Base-by-base conservation (phyloP, 2,113 vertebrate genomes). In the Platysternon megacephalum region DNA sequence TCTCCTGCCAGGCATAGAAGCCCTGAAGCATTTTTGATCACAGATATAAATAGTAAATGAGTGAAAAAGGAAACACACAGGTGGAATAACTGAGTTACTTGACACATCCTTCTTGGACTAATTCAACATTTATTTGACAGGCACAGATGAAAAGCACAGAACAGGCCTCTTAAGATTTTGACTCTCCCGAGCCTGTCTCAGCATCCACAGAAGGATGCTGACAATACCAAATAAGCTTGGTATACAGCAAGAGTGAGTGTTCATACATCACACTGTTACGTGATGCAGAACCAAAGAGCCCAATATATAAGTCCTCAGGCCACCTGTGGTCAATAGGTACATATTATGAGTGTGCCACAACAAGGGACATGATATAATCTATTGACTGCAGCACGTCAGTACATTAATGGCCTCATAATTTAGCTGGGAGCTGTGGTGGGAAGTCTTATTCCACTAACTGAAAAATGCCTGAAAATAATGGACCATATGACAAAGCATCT, bases 401-500 rank as follows among this genome's bases (percentile, higher is more conserved):
- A 3, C 13, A 12, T 68, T 6, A 56, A 76, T 11, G 85, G 28
- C 56, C 28, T 79, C 80, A 16, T 65, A 83, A 93, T 42, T 79
- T 84, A 68, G 39, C 35, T 78, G 17, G 58, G 68, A 11, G 9
- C 6, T 26, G 58, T 44, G 48, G 29, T n/a, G 29, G 13, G 24
- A 39, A 74, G 17, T 5, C 17, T 61, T 35, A 32, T 26, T 86
- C 53, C 35, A 26, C 76, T 49, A 26, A 78, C 85, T n/a, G 88
- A 68, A 68, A 52, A 32, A 42, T 1, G 28, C 48, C 44, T 58
- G 88, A 68, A 68, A 52, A 32, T 3, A 42, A 39, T 46, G 74
- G 52, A 10, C 56, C 79, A 2, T 46, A 0, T 93, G 35, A 16
- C n/a, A 61, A 42, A 0, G 0, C 49, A 28, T 46, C 48, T 55